phyloP scores from a whole-genome alignment of 2,113 vertebrate genomes.

The Aviceda subcristata region DNA sequence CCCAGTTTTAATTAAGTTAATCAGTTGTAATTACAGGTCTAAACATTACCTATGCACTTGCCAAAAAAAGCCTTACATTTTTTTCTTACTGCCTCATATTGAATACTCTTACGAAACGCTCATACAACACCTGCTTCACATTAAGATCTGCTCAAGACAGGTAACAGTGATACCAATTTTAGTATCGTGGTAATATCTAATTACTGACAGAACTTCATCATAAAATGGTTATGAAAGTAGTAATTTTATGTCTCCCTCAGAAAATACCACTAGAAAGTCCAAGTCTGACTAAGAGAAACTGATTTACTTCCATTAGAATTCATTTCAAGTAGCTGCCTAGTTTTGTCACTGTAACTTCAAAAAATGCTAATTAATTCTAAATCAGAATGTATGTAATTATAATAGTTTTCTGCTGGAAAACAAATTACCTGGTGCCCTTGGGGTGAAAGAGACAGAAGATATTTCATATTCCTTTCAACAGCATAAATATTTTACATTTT shows the following conservation, averaged over 20 bases:
- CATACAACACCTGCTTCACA: neutral
- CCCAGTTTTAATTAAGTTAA: constrained; percentile 59
- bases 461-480: constrained; percentile 58
- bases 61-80: constrained; percentile 17
- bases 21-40: constrained; percentile 46
- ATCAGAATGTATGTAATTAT: constrained; percentile 61
- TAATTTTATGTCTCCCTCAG: neutral
- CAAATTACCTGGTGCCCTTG: constrained; percentile 65
- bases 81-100: neutral
- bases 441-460: neutral
- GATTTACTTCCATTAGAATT: constrained; percentile 56
- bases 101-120: neutral
- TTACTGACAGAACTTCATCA: neutral
- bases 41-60: neutral
- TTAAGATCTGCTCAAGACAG: neutral
- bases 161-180: neutral
- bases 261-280: neutral
- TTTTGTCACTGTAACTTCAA: constrained; percentile 61
- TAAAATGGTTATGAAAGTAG: neutral
- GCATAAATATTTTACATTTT: constrained; percentile 35
- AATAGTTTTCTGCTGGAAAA: constrained; percentile 66
- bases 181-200: neutral
- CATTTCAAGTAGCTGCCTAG: constrained; percentile 62
- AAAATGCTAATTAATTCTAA: constrained; percentile 70
- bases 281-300: neutral